Evolutionary conservation across 92 coral and sea anemone genomes (phyloP), one percentile per base, ranked within the genome.

Genomic region (Plumapathes pennacea): DNA sequence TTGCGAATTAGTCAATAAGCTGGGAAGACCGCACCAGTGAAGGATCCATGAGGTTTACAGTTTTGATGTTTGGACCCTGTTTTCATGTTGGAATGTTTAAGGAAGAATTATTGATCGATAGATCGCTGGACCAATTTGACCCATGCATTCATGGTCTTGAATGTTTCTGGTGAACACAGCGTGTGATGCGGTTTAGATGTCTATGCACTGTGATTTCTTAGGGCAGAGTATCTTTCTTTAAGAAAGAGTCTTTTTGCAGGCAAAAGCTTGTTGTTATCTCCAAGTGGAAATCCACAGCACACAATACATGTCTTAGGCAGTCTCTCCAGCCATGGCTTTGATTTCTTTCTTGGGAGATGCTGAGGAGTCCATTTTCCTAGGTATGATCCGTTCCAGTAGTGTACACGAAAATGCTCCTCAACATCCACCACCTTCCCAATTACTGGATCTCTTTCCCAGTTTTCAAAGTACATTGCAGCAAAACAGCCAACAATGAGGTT

Each of bases 231-330:
- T 40, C 61, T 40, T 21, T 75, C 50, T 38, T 65, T 75, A 17
- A 75, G 60, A 45, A 75, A 54, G 33, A 29, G 54, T 53, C 66
- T 65, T 14, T 54, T 64, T 21, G 63, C 39, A 41, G 64, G 45
- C 54, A 38, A 37, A 26, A 74, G 74, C 55, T 47, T 67, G 70
- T 41, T 59, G 38, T 43, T 38, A 22, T 57, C 46, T 10, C 33
- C 59, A 6, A 55, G 45, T 25, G 45, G 32, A 44, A 75, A 75
- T 21, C 23, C 38, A 75, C 82, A 52, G 15, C 74, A 62, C 28
- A 51, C 64, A 28, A 66, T 38, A 48, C 81, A 73, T 24, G 50
- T 41, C 38, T 74, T 74, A 1, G 75, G 81, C 25, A 62, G 37
- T 13, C 22, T 39, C 29, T 65, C 48, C 29, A 43, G 29, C 82